phyloP scores from a whole-genome alignment of 1,140 invertebrate species.

The Camponotus pennsylvanicus region DNA sequence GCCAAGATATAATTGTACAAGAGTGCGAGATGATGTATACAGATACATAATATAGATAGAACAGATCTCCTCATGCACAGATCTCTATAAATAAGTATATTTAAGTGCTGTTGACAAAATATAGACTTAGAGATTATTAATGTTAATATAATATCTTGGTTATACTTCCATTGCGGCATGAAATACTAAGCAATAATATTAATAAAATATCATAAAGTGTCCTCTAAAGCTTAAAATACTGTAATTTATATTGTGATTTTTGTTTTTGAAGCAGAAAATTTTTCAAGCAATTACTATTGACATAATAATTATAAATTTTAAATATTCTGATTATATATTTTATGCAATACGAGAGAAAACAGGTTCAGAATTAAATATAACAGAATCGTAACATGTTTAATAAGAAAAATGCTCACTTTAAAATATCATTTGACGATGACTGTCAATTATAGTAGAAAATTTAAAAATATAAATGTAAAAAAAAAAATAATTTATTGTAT shows the following conservation, averaged over 20 bases:
- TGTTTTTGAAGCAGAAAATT: slow-evolving; percentile 1
- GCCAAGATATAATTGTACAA: neutral
- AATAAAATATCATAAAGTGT: neutral
- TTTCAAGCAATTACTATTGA: neutral
- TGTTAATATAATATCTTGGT: slow-evolving; percentile 24
- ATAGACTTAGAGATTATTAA: slow-evolving; percentile 69
- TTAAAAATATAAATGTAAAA: neutral
- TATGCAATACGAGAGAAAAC: neutral
- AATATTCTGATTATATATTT: neutral
- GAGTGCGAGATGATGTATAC: neutral
- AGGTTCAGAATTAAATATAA: neutral
- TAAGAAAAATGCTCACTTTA: neutral
- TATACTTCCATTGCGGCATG: slow-evolving; percentile 65
- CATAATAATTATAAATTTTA: neutral
- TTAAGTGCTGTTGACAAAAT: slow-evolving; percentile 70
- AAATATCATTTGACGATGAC: neutral
- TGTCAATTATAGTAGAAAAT: neutral
- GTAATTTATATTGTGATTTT: neutral
- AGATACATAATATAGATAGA: slow-evolving; percentile 48
- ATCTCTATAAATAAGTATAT: slow-evolving; percentile 25
- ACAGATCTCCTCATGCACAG: slow-evolving; percentile 32
- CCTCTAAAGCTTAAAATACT: slow-evolving; percentile 2
- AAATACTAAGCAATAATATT: slow-evolving; percentile 65
- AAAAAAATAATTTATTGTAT: neutral
- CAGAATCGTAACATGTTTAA: neutral